Percentiles rank a stretch among this genome's conserved stretches.
Conservation (phyloP, 1,140 invertebrate species). For the Lithobius niger region DNA sequence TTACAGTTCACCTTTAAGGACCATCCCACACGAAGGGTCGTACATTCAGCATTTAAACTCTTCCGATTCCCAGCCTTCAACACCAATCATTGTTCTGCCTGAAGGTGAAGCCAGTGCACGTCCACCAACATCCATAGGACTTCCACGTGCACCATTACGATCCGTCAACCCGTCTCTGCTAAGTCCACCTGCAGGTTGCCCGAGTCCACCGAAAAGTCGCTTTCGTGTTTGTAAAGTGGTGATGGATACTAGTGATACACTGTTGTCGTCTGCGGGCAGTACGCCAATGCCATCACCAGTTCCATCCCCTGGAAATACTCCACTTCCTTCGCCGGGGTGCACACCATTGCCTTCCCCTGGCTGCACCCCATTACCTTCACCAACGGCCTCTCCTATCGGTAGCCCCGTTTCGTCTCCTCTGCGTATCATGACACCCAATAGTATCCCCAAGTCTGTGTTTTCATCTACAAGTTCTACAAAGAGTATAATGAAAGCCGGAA, state of each 20-base stretch:
- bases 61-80: too few species aligned
- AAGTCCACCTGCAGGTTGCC: slow-evolving; percentile 1
- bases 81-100: not conserved
- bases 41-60: too few species aligned
- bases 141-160: not conserved
- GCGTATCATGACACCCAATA: not conserved
- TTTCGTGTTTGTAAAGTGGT: slow-evolving; percentile 6
- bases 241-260: not conserved
- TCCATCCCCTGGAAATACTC: slow-evolving; percentile 1
- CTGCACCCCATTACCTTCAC: not conserved
- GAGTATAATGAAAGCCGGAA: too few species aligned
- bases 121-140: not conserved
- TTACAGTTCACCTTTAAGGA: too few species aligned
- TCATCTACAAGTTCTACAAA: too few species aligned
- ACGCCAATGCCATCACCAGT: slow-evolving; percentile 6
- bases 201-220: slow-evolving; percentile 9
- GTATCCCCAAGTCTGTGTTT: not conserved
- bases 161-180: not conserved
- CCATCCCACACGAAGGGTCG: too few species aligned
- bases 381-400: not conserved
- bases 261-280: not conserved
- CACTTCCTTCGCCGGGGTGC: not conserved
- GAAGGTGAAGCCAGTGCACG: not conserved
- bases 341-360: not conserved
- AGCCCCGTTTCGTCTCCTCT: not conserved